Conservation (phyloP, 2,113 vertebrate species). For the Turnix velox region DNA sequence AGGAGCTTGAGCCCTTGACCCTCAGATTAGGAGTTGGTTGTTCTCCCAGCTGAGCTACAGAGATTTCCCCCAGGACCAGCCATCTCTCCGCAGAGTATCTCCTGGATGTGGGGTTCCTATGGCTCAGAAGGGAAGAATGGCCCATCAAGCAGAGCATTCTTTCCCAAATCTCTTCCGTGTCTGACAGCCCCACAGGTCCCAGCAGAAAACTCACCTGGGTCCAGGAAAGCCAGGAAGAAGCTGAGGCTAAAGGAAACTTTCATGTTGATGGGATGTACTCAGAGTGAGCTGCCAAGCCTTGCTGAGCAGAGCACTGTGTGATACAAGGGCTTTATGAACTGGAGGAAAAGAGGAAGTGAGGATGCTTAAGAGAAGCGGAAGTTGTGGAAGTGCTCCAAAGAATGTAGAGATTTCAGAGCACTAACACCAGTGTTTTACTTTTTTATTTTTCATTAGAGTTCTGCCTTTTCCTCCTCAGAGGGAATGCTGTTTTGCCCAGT, state of each 20-base stretch:
- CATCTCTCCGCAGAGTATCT: fast-evolving
- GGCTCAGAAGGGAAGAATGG: fast-evolving
- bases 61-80: fast-evolving
- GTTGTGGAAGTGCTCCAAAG: background rate
- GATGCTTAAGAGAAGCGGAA: background rate
- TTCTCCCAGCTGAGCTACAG: no score
- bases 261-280: background rate
- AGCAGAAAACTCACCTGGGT: background rate
- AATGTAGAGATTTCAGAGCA: background rate
- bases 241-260: background rate
- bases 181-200: fast-evolving
- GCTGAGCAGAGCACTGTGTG: background rate
- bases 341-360: background rate
- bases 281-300: background rate
- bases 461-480: background rate
- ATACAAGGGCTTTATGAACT: background rate
- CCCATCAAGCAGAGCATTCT: fast-evolving
- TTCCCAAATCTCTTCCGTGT: background rate
- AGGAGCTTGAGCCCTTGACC: no score
- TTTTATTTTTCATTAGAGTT: background rate
- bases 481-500: background rate
- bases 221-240: slow-evolving; percentile 20
- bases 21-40: no score
- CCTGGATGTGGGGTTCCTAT: fast-evolving
- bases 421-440: background rate